These are phyloP conservation scores for Linnaemya vulpina DNA, from an alignment of 2,888 invertebrate species.

Conservation along the genomic window DNA sequence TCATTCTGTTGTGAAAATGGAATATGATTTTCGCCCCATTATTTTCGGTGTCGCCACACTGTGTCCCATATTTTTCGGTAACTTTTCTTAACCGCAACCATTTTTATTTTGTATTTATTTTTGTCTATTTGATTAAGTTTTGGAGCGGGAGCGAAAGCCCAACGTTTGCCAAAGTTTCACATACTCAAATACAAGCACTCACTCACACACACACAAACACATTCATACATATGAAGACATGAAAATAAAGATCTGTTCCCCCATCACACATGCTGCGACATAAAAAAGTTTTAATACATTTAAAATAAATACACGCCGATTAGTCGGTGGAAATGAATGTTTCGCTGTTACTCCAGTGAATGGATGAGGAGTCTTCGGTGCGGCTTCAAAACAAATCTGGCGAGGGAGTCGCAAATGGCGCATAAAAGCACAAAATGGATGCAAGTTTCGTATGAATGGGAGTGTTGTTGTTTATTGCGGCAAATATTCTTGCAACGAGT, in stretches of 20 bases:
- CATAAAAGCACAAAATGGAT: not conserved
- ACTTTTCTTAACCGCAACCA: slow-evolving; percentile 47
- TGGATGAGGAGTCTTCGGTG: not conserved
- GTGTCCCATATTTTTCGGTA: slow-evolving; percentile 43
- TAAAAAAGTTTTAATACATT: slow-evolving; percentile 34
- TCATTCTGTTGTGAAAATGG: too few relatives aligned
- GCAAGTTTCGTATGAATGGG: not conserved
- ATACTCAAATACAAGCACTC: not conserved
- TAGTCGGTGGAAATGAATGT: slow-evolving; percentile 48
- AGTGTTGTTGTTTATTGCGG: slow-evolving; percentile 49
- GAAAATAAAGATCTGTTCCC: slow-evolving; percentile 13
- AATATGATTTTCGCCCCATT: not conserved
- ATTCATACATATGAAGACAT: slow-evolving; percentile 3
- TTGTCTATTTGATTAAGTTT: slow-evolving; percentile 57
- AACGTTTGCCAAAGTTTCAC: slow-evolving; percentile 7
- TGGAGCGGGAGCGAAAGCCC: slow-evolving; percentile 21
- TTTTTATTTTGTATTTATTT: slow-evolving; percentile 61
- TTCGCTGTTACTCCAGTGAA: not conserved
- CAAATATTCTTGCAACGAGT: slow-evolving; percentile 1
- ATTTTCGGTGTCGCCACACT: slow-evolving; percentile 6
- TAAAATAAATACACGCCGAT: slow-evolving; percentile 57
- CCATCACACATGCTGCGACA: slow-evolving; percentile 76
- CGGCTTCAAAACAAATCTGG: not conserved
- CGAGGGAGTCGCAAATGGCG: not conserved
- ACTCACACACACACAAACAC: not conserved